phyloP scores from a whole-genome alignment of 2,113 vertebrate genomes.

The Misgurnus mizolepis region DNA sequence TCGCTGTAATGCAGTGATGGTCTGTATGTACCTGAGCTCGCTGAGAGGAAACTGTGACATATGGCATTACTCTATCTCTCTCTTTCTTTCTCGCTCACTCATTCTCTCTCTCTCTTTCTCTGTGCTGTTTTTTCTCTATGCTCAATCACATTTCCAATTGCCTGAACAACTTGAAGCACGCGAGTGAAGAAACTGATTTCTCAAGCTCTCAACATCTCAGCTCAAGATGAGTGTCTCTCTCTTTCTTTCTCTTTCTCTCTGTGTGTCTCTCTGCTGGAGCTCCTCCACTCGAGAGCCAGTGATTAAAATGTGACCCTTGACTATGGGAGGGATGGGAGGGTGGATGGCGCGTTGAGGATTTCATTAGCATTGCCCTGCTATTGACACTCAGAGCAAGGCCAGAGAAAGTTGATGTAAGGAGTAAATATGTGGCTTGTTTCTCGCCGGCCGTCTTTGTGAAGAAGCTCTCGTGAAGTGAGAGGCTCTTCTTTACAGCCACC shows the following conservation, averaged over 20 bases:
- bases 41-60: conserved; percentile 10
- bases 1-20: neutral
- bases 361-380: conserved; percentile 54
- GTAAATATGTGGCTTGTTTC: conserved; percentile 56
- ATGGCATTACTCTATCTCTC: conserved; percentile 14
- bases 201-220: conserved; percentile 53
- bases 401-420: conserved; percentile 36
- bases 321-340: conserved; percentile 54
- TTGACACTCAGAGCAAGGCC: conserved; percentile 45
- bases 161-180: conserved; percentile 53
- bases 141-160: conserved; percentile 63
- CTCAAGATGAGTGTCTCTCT: conserved; percentile 46
- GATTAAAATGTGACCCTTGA: conserved; percentile 66
- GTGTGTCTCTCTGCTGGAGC: conserved; percentile 36
- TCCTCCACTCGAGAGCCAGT: conserved; percentile 59
- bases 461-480: conserved; percentile 51
- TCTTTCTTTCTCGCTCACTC: neutral
- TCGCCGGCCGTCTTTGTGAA: conserved; percentile 36
- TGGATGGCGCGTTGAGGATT: conserved; percentile 47
- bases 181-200: conserved; percentile 56
- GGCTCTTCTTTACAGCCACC: conserved; percentile 40
- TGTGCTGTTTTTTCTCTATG: conserved; percentile 16
- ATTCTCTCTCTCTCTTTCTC: conserved; percentile 16
- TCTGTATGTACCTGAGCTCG: conserved; percentile 40
- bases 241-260: conserved; percentile 19